Conservation (phyloP, 2,888 invertebrate species). For the Patella ulyssiponensis region DNA sequence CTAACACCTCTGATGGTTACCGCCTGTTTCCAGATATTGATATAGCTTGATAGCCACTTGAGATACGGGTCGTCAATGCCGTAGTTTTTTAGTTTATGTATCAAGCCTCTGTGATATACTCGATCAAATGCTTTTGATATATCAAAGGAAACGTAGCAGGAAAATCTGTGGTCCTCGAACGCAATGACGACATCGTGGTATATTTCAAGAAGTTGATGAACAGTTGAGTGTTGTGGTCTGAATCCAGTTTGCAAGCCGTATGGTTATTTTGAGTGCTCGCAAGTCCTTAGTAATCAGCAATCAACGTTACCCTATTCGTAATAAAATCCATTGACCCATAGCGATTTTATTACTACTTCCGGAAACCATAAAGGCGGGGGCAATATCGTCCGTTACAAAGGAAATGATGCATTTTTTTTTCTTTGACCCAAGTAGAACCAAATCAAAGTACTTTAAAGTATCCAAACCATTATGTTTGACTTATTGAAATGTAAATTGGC, state of each 20-base stretch:
- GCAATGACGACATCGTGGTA: background rate
- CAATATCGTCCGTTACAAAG: too few species aligned
- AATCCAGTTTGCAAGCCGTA: background rate
- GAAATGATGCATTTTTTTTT: too few species aligned
- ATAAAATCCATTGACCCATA: too few species aligned
- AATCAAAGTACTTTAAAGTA: too few species aligned
- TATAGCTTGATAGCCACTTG: slow-evolving; percentile 8
- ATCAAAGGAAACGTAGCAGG: background rate
- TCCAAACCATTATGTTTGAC: too few species aligned
- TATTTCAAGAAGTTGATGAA: background rate
- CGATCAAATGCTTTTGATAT: background rate
- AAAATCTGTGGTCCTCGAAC: background rate
- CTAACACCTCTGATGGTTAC: slow-evolving; percentile 11
- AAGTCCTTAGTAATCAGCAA: too few species aligned
- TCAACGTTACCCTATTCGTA: too few species aligned
- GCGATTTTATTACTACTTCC: too few species aligned
- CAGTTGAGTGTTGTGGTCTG: background rate
- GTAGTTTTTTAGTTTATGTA: slow-evolving; percentile 1
- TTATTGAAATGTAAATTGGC: too few species aligned
- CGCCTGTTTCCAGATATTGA: background rate
- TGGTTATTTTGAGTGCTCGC: background rate
- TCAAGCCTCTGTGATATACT: slow-evolving; percentile 19
- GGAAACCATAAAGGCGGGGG: too few species aligned
- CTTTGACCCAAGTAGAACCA: too few species aligned
- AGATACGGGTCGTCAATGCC: slow-evolving; percentile 1